Percentiles rank a stretch among this genome's conserved stretches.
These are phyloP conservation scores for Penaeus chinensis DNA, from an alignment of 1,140 invertebrate genomes.

Conservation along the genomic window DNA sequence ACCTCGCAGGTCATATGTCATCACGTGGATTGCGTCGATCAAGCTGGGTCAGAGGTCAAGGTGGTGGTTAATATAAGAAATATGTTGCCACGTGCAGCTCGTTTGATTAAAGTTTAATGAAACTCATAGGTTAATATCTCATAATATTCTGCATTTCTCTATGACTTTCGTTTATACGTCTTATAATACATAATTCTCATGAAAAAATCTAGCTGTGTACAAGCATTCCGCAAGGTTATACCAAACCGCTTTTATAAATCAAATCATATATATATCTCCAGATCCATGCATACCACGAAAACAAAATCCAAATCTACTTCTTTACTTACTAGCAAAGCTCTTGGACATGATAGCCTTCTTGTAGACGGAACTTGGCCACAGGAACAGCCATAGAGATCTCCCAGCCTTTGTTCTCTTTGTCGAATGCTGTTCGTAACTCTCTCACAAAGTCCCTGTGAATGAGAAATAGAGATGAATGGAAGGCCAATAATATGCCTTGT, in stretches of 20 bases:
- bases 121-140: too few relatives aligned
- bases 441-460: slow-evolving; percentile 67
- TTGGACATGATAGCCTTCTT: slow-evolving; percentile 70
- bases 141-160: too few relatives aligned
- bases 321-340: slow-evolving; percentile 63
- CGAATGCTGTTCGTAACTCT: slow-evolving; percentile 72
- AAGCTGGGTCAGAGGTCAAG: slow-evolving; percentile 63
- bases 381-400: slow-evolving; percentile 73
- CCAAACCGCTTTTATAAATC: too few relatives aligned
- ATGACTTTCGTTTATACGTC: too few relatives aligned
- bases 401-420: slow-evolving; percentile 67
- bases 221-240: too few relatives aligned
- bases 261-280: too few relatives aligned
- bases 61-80: too few relatives aligned
- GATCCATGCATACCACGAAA: too few relatives aligned
- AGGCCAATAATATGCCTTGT: not conserved
- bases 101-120: too few relatives aligned
- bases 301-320: too few relatives aligned
- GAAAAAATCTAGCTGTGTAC: too few relatives aligned
- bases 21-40: slow-evolving; percentile 71
- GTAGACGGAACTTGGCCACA: slow-evolving; percentile 69
- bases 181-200: too few relatives aligned
- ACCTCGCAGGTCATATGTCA: slow-evolving; percentile 71
- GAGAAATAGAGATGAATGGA: not conserved
- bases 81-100: not conserved